Percentiles rank a stretch among this genome's conserved stretches.
These are phyloP conservation scores for Hemiscyllium ocellatum DNA, from an alignment of 2,113 vertebrate genomes.

Conservation along the genomic window DNA sequence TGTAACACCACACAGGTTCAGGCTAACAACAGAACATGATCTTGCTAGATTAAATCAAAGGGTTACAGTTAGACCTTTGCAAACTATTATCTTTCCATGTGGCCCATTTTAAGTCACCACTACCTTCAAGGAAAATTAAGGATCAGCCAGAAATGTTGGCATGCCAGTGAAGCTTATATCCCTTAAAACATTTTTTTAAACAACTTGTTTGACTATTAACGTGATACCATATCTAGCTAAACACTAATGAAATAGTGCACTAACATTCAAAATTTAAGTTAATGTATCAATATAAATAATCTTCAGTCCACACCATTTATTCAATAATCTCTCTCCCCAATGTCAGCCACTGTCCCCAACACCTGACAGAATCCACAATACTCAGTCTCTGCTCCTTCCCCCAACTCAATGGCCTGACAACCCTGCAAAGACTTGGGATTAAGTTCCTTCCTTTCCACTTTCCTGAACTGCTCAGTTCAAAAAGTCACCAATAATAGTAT, in stretches of 20 bases:
- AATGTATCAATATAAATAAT: background rate
- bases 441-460: too few relatives aligned
- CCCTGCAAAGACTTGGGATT: too few relatives aligned
- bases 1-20: background rate
- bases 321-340: background rate
- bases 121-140: background rate
- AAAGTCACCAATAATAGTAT: too few relatives aligned
- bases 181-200: background rate
- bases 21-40: background rate
- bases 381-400: too few relatives aligned
- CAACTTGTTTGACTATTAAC: background rate
- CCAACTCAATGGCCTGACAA: too few relatives aligned
- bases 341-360: too few relatives aligned
- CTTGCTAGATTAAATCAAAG: background rate
- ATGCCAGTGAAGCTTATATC: background rate
- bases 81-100: background rate
- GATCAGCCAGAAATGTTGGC: background rate
- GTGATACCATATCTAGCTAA: background rate
- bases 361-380: too few relatives aligned
- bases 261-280: background rate
- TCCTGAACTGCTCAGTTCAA: too few relatives aligned
- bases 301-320: background rate
- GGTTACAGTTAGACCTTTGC: background rate
- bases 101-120: background rate
- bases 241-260: background rate